Conservation (phyloP, 2,797 vertebrate genomes). For the Pipistrellus pygmaeus region DNA sequence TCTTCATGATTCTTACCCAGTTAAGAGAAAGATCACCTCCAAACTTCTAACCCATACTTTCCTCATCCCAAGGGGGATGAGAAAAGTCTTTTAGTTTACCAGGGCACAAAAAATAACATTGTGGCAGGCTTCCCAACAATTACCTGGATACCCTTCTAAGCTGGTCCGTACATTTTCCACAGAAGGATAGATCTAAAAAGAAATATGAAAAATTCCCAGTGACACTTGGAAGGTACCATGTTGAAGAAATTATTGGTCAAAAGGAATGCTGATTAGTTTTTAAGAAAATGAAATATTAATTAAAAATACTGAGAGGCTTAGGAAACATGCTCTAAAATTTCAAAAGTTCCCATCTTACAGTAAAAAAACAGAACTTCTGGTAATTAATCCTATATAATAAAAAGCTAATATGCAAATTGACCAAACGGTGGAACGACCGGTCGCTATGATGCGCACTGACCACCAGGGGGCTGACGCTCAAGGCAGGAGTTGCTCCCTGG, state of each 20-base stretch:
- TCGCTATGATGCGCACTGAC: too few species aligned
- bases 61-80: neutral
- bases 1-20: neutral
- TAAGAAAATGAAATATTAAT: slow-evolving; percentile 59
- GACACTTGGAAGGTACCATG: neutral
- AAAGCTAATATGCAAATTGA: too few species aligned
- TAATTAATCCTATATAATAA: neutral
- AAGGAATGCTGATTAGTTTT: slow-evolving; percentile 2
- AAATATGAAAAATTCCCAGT: neutral
- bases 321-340: slow-evolving; percentile 43
- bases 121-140: neutral
- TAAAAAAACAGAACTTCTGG: neutral
- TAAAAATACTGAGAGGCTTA: slow-evolving; percentile 55
- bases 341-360: neutral
- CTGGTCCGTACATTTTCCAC: slow-evolving; percentile 97
- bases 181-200: slow-evolving; percentile 94
- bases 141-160: slow-evolving; percentile 98
- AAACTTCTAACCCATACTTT: neutral
- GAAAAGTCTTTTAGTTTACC: neutral
- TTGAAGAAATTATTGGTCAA: slow-evolving; percentile 46
- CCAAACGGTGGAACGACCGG: too few species aligned
- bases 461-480: too few species aligned
- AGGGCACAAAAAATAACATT: neutral
- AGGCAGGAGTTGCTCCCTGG: too few species aligned
- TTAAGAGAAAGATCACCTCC: neutral